These are phyloP conservation scores for Tethya wilhelma DNA, from an alignment of 37 sponge, comb jelly and placozoan species.

Conservation along the genomic window DNA sequence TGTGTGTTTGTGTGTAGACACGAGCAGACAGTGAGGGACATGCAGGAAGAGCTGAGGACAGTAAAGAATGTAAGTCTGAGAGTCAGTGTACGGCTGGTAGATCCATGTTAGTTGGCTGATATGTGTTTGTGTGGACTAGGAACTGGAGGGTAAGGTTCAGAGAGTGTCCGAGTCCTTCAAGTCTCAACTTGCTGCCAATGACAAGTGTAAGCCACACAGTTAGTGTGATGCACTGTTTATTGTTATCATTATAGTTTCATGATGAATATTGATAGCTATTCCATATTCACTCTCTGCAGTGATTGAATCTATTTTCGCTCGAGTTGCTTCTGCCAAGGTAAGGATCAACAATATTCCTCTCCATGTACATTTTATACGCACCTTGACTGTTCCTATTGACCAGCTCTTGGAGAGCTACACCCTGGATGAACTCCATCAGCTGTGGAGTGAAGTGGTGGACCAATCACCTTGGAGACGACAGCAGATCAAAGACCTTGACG, in stretches of 20 bases:
- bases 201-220: slow-evolving; percentile 29
- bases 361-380: too few relatives aligned
- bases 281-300: background rate
- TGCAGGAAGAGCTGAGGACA: slow-evolving; percentile 55
- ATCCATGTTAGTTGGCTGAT: background rate
- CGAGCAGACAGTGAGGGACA: slow-evolving; percentile 21
- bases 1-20: slow-evolving; percentile 23
- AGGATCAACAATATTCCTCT: too few relatives aligned
- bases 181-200: slow-evolving; percentile 16
- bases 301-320: background rate
- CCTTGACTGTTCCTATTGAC: too few relatives aligned
- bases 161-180: slow-evolving; percentile 18
- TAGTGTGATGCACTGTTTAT: too few relatives aligned
- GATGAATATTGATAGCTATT: too few relatives aligned
- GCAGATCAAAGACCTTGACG: slow-evolving; percentile 13
- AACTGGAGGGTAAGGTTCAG: slow-evolving; percentile 29
- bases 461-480: slow-evolving; percentile 12
- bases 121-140: background rate
- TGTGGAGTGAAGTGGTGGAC: slow-evolving; percentile 27
- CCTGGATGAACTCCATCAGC: slow-evolving; percentile 9
- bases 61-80: slow-evolving; percentile 61
- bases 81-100: background rate
- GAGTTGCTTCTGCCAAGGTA: background rate
- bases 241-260: background rate
- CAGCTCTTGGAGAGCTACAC: background rate